Percentiles rank a stretch among this genome's conserved stretches.
Conservation (phyloP, 1,140 invertebrate species). For the Trichonephila clavipes region DNA sequence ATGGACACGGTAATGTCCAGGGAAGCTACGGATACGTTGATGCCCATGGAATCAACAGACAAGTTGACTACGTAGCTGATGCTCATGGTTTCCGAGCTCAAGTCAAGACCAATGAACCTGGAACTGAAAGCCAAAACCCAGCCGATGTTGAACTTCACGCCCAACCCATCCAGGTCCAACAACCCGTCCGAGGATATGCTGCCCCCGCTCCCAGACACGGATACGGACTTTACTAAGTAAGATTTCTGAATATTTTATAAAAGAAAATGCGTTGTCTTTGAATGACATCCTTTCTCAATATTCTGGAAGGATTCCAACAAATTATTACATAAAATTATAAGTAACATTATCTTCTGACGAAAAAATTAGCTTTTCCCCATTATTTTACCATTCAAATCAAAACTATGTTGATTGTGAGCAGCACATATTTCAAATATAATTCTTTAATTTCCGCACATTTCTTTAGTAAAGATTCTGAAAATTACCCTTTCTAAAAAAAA, state of each 20-base stretch:
- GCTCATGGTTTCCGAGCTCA: conserved; percentile 76
- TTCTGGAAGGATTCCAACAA: neutral
- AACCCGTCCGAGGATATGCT: conserved; percentile 7
- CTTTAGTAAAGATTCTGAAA: too few species aligned
- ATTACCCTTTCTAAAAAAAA: too few species aligned
- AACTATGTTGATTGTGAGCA: too few species aligned
- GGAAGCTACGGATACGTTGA: conserved; percentile 75
- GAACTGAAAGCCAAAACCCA: conserved; percentile 75
- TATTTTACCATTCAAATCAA: too few species aligned
- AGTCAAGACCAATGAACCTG: conserved; percentile 77
- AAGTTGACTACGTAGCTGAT: conserved; percentile 77
- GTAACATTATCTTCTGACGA: neutral
- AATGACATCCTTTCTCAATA: neutral
- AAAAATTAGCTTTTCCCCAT: neutral
- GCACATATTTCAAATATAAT: too few species aligned
- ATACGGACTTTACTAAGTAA: conserved; percentile 14
- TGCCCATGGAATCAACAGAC: conserved; percentile 75
- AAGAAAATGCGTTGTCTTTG: neutral
- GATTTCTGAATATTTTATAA: neutral
- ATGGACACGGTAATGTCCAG: conserved; percentile 73
- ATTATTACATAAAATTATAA: neutral
- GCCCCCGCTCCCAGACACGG: neutral
- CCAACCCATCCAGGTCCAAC: conserved; percentile 37
- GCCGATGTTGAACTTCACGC: conserved; percentile 71
- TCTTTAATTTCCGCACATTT: too few species aligned